Base-by-base conservation (phyloP, 2,888 invertebrate species). In the Crepidodera aurea region DNA sequence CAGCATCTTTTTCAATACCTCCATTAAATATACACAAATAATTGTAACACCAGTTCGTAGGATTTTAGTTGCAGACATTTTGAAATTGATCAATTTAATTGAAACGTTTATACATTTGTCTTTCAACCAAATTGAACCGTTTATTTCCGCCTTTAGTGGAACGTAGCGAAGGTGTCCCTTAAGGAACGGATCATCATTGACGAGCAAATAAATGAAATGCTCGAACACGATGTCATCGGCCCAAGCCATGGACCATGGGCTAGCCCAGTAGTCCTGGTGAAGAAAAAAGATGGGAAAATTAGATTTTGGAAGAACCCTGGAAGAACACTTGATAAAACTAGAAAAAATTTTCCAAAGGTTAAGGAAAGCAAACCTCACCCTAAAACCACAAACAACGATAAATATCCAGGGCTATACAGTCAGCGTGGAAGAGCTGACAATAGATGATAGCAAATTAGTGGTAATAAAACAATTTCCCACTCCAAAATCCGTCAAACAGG, bases 321-420 rank as follows among this genome's bases (percentile, higher is more conserved):
- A 65, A 5, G 64, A 69, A 42, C 60, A 69, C 39, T 18, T 71
- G 13, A 12, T 25, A 8, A 56, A 58, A 37, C 56, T 68, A 32
- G 42, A 54, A 12, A 44, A 62, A 25, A 65, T 67, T 6, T 71
- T 70, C 12, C 29, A 61, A 1, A 12, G 66, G 19, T 32, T 70
- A 6, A 44, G 60, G 19, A 13, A 39, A 15, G 65, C 70, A 19
- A 59, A 61, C 10, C 60, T 69, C 32, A 69, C 69, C 8, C 25
- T 66, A 15, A 70, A 68, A 56, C 60, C 65, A 65, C 66, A 70
- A 68, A 56, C 60, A 64, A 65, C 66, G 42, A 55, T 71, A 5
- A 68, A 67, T 8, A 71, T 74, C 22, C 34, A 74, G 5, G 71
- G 72, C 1, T 69, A 74, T 29, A 65, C 68, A 0, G 56, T 74